Percentiles rank a stretch among this genome's conserved stretches.
These are phyloP conservation scores for Megastigmus dorsalis DNA, from an alignment of 2,888 invertebrate genomes.

Conservation along the genomic window DNA sequence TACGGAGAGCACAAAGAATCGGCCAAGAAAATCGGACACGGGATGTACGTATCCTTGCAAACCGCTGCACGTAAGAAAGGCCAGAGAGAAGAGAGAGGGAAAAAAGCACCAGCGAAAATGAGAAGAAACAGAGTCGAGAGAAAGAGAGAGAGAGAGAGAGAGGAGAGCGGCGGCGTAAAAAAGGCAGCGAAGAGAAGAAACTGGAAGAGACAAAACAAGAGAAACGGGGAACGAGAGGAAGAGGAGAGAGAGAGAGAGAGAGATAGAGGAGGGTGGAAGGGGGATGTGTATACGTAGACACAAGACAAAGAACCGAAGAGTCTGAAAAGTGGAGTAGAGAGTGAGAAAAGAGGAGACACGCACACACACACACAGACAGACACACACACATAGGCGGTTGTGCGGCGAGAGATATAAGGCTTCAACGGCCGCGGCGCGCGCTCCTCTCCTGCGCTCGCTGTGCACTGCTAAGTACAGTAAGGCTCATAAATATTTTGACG, in stretches of 20 bases:
- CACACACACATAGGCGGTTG: too few species aligned
- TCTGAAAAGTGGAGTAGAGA: conserved; percentile 37
- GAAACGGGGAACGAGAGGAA: conserved; percentile 16
- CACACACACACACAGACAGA: neutral
- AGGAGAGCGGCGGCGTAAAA: conserved; percentile 37
- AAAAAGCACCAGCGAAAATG: conserved; percentile 16
- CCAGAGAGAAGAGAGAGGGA: neutral
- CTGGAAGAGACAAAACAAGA: conserved; percentile 51
- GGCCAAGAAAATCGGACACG: conserved; percentile 40
- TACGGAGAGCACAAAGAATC: conserved; percentile 24
- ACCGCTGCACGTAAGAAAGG: conserved; percentile 24
- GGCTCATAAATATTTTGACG: conserved; percentile 38
- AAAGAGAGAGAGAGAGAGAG: conserved; percentile 41
- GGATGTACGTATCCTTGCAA: conserved; percentile 36
- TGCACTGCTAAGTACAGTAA: conserved; percentile 15
- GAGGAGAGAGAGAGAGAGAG: conserved; percentile 15
- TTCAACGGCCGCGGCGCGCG: neutral
- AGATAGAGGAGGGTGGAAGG: conserved; percentile 13
- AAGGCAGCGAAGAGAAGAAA: conserved; percentile 36
- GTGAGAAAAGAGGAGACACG: conserved; percentile 9
- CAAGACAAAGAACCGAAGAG: conserved; percentile 47
- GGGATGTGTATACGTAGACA: neutral
- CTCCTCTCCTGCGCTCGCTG: neutral
- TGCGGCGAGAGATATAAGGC: conserved; percentile 12
- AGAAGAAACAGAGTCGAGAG: conserved; percentile 25